Evolutionary conservation across 2,888 invertebrate species (phyloP).

Genomic region (Oscheius sp.): DNA sequence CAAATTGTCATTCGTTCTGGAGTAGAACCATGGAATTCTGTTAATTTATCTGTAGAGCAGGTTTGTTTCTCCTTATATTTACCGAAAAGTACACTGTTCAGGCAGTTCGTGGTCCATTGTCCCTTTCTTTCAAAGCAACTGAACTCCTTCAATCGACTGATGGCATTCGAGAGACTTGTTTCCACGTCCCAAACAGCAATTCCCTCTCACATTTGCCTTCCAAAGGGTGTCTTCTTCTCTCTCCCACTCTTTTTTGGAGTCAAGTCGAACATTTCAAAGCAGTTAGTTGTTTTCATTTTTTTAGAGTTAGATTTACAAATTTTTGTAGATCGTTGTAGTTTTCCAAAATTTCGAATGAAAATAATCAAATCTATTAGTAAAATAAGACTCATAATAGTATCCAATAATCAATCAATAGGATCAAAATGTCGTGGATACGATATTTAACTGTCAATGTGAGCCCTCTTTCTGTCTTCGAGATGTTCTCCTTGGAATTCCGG

Average conservation of each 20-base stretch:
- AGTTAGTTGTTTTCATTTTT: constrained; percentile 3
- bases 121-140: constrained; percentile 42
- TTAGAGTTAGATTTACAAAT: no score
- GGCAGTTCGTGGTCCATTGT: constrained; percentile 54
- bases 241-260: constrained; percentile 63
- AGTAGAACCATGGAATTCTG: constrained; percentile 62
- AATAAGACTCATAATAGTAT: no score
- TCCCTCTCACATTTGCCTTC: constrained; percentile 37
- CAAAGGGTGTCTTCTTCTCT: constrained; percentile 54
- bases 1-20: constrained; percentile 58
- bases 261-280: constrained; percentile 40
- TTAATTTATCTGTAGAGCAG: constrained; percentile 50
- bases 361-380: no score
- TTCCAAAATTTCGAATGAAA: no score
- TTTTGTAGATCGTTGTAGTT: no score
- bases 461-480: constrained; percentile 60
- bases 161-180: constrained; percentile 37
- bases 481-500: constrained; percentile 59
- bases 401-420: constrained; percentile 36
- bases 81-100: constrained; percentile 12
- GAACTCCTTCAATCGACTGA: constrained; percentile 35
- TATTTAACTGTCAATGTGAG: constrained; percentile 61
- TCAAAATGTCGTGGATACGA: constrained; percentile 46
- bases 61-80: no score
- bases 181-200: constrained; percentile 32